A percentile compares a stretch with the other conserved stretches of the same genome.
These are phyloP conservation scores for Thamnophis elegans DNA, from an alignment of 2,797 vertebrate genomes.

Conservation along the genomic window DNA sequence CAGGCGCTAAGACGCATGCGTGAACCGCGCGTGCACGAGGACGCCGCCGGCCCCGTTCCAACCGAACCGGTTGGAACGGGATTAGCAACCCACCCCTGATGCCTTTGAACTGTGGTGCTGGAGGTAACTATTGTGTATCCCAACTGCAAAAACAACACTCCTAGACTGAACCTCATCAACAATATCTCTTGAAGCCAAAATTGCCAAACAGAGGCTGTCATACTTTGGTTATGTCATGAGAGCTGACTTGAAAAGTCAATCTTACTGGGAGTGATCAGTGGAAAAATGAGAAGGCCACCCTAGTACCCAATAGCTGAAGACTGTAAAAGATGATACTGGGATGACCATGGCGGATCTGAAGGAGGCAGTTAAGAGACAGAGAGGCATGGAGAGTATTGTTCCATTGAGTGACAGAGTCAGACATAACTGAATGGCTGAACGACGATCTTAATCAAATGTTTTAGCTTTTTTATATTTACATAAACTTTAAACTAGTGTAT, in stretches of 20 bases:
- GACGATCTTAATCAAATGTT: not conserved
- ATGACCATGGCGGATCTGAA: not conserved
- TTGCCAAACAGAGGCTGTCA: not conserved
- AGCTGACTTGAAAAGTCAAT: not conserved
- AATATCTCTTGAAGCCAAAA: not conserved
- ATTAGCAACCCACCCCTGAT: no score
- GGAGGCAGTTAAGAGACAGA: not conserved
- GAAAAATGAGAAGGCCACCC: not conserved
- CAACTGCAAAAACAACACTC: not conserved
- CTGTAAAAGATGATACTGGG: not conserved
- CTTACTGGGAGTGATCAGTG: not conserved
- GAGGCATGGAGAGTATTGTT: not conserved
- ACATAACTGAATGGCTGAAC: not conserved
- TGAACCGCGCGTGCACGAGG: no score
- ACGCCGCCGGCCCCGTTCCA: no score
- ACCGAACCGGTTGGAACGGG: no score
- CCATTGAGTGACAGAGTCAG: not conserved
- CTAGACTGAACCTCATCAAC: not conserved
- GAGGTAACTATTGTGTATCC: not conserved
- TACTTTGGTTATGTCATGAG: not conserved
- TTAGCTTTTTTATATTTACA: not conserved
- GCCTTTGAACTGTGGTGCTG: not conserved
- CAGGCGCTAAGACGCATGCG: no score
- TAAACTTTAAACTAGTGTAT: not conserved
- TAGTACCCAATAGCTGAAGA: not conserved